These are phyloP conservation scores for Meteorus cinctellus DNA, from an alignment of 2,888 invertebrate species.

Conservation along the genomic window DNA sequence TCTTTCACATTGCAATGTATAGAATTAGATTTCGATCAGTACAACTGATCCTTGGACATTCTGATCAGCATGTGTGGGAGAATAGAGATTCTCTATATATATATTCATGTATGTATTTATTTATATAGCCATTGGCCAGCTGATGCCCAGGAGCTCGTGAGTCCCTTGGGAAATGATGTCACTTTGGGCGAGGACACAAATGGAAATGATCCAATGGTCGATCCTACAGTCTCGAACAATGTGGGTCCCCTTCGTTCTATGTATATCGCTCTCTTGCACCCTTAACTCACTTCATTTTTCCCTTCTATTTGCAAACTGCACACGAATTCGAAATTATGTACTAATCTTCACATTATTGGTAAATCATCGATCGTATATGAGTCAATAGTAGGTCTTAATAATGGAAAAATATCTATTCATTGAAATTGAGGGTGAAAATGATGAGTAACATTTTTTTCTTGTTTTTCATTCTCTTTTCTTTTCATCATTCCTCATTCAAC, in stretches of 20 bases:
- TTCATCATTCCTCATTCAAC: slow-evolving; percentile 8
- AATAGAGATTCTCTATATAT: slow-evolving; percentile 37
- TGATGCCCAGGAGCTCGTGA: slow-evolving; percentile 44
- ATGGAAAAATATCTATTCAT: neutral
- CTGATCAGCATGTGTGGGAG: slow-evolving; percentile 1
- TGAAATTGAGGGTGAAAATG: neutral
- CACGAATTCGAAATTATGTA: neutral
- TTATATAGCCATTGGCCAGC: slow-evolving; percentile 45
- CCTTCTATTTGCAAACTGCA: neutral
- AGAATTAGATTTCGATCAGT: slow-evolving; percentile 16
- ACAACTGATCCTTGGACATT: slow-evolving; percentile 13
- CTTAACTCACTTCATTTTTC: no score
- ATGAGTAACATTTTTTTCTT: neutral
- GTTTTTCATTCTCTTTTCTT: neutral
- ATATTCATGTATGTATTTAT: slow-evolving; percentile 17
- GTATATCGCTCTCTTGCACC: neutral
- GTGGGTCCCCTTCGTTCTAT: neutral
- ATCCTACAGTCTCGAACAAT: slow-evolving; percentile 33
- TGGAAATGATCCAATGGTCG: slow-evolving; percentile 70
- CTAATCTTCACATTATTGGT: no score
- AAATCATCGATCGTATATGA: no score
- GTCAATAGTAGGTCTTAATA: neutral
- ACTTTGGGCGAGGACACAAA: slow-evolving; percentile 69
- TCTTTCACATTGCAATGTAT: neutral
- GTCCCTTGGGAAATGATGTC: slow-evolving; percentile 72